A percentile compares a stretch with the other conserved stretches of the same genome.
phyloP scores from a whole-genome alignment of 1,140 invertebrate genomes.

The Brachionus rubens region DNA sequence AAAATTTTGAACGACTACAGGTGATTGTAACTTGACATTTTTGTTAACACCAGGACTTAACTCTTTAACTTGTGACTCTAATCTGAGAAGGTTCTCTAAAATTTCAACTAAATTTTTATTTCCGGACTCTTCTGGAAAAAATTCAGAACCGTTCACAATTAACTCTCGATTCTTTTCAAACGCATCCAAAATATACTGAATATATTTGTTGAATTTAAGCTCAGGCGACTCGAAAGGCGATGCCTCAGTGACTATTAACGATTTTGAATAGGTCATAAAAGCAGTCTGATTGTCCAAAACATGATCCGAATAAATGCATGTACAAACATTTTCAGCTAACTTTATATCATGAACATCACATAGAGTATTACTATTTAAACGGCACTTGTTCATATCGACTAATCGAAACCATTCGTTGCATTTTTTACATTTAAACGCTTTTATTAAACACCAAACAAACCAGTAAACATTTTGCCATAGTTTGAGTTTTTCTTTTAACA shows the following conservation, averaged over 20 bases:
- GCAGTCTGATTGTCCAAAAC: conserved; percentile 12
- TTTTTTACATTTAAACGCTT: conserved; percentile 41
- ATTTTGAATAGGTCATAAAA: not conserved
- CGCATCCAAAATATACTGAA: conserved; percentile 3
- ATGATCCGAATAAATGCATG: conserved; percentile 42
- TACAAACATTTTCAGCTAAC: not conserved
- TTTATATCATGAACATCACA: conserved; percentile 28
- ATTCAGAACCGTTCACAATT: not conserved
- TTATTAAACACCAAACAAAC: conserved; percentile 70
- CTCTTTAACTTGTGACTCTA: not conserved
- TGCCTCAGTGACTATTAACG: not conserved
- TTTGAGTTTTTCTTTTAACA: conserved; percentile 70
- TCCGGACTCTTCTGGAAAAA: not conserved
- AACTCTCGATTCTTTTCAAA: conserved; percentile 10
- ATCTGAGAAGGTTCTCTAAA: not conserved
- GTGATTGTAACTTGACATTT: not conserved
- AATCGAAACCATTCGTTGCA: conserved; percentile 37
- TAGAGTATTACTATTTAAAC: conserved; percentile 11
- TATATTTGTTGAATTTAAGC: not conserved
- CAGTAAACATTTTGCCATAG: conserved; percentile 82
- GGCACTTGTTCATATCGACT: conserved; percentile 16
- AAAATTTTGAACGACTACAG: not conserved
- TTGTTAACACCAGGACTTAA: not conserved
- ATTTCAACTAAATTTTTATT: not conserved
- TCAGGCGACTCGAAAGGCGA: conserved; percentile 21